These are phyloP conservation scores for Aethina tumida DNA, from an alignment of 1,140 invertebrate species.

Conservation along the genomic window DNA sequence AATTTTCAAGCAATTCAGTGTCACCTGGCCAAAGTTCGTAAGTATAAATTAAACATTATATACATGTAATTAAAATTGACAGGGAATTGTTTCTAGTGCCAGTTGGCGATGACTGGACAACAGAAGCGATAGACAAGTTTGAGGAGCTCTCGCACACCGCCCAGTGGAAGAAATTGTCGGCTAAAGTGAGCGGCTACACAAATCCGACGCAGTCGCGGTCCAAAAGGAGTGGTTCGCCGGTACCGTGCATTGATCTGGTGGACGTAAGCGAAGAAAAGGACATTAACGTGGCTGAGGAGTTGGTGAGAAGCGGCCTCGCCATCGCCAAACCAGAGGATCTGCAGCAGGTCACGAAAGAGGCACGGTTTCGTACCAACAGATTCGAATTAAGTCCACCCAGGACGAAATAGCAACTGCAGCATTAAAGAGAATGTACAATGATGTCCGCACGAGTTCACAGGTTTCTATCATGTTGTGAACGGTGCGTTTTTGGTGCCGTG, in stretches of 20 bases:
- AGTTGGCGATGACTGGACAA: slow-evolving; percentile 43
- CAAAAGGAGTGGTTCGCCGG: slow-evolving; percentile 46
- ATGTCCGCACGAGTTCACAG: no score
- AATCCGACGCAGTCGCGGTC: slow-evolving; percentile 37
- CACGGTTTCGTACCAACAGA: no score
- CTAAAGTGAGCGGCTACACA: slow-evolving; percentile 56
- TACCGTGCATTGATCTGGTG: slow-evolving; percentile 53
- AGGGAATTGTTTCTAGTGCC: slow-evolving; percentile 23
- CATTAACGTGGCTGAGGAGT: slow-evolving; percentile 30
- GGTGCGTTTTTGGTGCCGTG: no score
- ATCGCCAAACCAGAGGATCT: no score
- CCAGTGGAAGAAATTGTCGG: slow-evolving; percentile 56
- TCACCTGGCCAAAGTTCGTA: slow-evolving; percentile 58
- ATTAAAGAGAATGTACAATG: no score
- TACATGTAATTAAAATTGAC: slow-evolving; percentile 2
- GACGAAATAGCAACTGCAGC: no score
- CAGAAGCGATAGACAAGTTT: slow-evolving; percentile 57
- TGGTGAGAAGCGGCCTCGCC: slow-evolving; percentile 30
- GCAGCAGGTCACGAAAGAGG: no score
- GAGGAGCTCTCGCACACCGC: slow-evolving; percentile 52
- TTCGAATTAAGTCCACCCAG: no score
- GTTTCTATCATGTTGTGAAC: no score
- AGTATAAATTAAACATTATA: slow-evolving; percentile 7
- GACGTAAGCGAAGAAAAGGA: slow-evolving; percentile 36
- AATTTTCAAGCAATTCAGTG: slow-evolving; percentile 73